phyloP scores from a whole-genome alignment of 1,140 invertebrate genomes.

The Drosophila arizonae region DNA sequence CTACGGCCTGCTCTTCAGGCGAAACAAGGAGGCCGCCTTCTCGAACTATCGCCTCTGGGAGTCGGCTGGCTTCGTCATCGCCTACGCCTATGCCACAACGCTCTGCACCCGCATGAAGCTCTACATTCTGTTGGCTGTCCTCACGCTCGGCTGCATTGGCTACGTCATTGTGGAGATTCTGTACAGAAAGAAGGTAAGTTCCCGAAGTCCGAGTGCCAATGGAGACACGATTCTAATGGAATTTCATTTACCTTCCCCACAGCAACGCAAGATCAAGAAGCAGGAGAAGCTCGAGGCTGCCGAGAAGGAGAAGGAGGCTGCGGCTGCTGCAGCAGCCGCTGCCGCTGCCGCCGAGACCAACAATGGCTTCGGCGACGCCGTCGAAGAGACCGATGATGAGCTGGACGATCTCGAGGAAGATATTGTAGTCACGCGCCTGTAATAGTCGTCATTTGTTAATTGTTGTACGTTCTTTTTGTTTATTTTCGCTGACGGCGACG shows the following conservation, averaged over 20 bases:
- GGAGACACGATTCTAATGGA: background rate
- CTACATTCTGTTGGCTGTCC: conserved; percentile 92
- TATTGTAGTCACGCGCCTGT: conserved; percentile 92
- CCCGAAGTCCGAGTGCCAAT: no score
- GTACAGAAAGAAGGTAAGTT: conserved; percentile 88
- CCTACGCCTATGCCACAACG: conserved; percentile 94
- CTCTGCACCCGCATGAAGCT: conserved; percentile 95
- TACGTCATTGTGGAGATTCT: conserved; percentile 93
- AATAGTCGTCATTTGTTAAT: conserved; percentile 75
- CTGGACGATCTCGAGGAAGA: conserved; percentile 93
- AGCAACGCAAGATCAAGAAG: conserved; percentile 86
- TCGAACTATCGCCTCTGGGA: conserved; percentile 98
- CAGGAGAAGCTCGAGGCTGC: conserved; percentile 85
- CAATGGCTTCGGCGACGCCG: conserved; percentile 73
- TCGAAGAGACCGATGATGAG: conserved; percentile 91
- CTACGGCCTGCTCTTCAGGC: conserved; percentile 95
- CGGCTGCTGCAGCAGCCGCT: conserved; percentile 76
- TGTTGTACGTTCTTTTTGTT: conserved; percentile 61
- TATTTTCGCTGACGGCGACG: conserved; percentile 48
- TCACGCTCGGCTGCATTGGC: conserved; percentile 90
- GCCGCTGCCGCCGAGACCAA: conserved; percentile 83
- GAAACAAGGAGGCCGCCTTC: conserved; percentile 97
- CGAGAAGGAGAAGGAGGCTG: conserved; percentile 79
- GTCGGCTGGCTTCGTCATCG: conserved; percentile 95
- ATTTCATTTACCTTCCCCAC: conserved; percentile 32